Base-by-base conservation (phyloP, 2,888 invertebrate genomes). In the Lordiphosa fenestrarum region DNA sequence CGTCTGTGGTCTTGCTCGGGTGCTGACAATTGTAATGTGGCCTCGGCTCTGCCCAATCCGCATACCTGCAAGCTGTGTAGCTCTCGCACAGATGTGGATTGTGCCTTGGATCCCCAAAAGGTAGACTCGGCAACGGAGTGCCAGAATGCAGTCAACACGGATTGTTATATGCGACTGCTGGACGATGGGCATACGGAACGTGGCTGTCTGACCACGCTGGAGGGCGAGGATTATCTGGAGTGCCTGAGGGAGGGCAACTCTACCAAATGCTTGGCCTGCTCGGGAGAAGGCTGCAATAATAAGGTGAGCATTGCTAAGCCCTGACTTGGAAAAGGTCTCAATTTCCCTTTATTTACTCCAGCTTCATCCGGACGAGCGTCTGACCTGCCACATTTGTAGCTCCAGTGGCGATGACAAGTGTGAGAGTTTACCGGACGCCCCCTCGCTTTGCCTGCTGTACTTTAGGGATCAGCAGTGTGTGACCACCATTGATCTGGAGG, bases 101-200 rank as follows among this genome's bases (percentile, higher is more conserved):
- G 88, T 48, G 84, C 88, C 7, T 55, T 67, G n/a, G 52, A 60
- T 0, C 86, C 88, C 0, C 41, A 9, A 3, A 12, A 2, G 0
- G 52, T 73, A 0, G 1, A 0, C 0, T 35, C 80, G 3, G 10
- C 21, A 0, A 80, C 83, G 0, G 7, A 35, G 4, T 88, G 88
- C 56, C 46, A 47, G 0, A 58, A 66, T 9, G 1, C 41, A 0
- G 61, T 85, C 0, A 76, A 77, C 38, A 82, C 84, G 0, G 72
- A 84, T 9, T 88, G 88, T 40, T 88, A 88, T 39, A 61, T 73
- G 0, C 59, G 88, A 6, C 38, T 87, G 0, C 62, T 86, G 25
- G 58, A 62, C 0, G 50, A 68, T 69, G 88, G 88, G 10, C 78
- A 84, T 56, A 88, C 86, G 0, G 86, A 87, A 41, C 85, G 89